phyloP scores from a whole-genome alignment of 2,888 invertebrate genomes.

The Sinohyriopsis cumingii region DNA sequence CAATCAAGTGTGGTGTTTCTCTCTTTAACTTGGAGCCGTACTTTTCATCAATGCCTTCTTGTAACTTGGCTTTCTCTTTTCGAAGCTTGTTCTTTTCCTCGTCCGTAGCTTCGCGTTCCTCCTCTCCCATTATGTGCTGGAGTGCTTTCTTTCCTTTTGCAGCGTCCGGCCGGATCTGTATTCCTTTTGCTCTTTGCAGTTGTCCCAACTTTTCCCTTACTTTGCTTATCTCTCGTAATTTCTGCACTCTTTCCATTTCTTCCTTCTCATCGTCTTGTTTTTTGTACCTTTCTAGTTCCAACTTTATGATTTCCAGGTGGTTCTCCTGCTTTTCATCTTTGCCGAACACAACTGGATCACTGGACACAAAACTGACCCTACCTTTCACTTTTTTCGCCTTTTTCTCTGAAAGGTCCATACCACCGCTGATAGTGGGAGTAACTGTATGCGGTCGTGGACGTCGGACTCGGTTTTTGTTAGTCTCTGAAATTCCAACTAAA shows the following conservation, averaged over 20 bases:
- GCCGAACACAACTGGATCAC: not conserved
- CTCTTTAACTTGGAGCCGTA: conserved; percentile 32
- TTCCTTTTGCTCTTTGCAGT: conserved; percentile 25
- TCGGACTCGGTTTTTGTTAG: no score
- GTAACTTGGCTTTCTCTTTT: conserved; percentile 37
- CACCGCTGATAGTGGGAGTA: no score
- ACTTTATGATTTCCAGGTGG: conserved; percentile 24
- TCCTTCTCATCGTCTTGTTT: conserved; percentile 27
- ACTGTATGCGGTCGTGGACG: no score
- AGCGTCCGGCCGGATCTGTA: conserved; percentile 31
- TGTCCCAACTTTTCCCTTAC: conserved; percentile 23
- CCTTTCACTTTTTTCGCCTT: conserved; percentile 17
- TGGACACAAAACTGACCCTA: conserved; percentile 27
- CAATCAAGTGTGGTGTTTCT: conserved; percentile 35
- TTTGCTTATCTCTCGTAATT: conserved; percentile 30
- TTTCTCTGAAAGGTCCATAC: no score
- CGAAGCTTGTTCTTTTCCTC: conserved; percentile 22
- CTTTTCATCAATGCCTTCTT: conserved; percentile 35
- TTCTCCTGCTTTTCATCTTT: conserved; percentile 17
- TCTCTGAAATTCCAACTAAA: no score
- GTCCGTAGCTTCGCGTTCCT: conserved; percentile 31
- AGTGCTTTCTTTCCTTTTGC: conserved; percentile 31
- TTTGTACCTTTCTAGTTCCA: conserved; percentile 34
- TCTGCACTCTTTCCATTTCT: conserved; percentile 9
- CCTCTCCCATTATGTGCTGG: conserved; percentile 22